Evolutionary conservation across 2,797 vertebrate genomes (phyloP).

Genomic region (Acipenser oxyrinchus): DNA sequence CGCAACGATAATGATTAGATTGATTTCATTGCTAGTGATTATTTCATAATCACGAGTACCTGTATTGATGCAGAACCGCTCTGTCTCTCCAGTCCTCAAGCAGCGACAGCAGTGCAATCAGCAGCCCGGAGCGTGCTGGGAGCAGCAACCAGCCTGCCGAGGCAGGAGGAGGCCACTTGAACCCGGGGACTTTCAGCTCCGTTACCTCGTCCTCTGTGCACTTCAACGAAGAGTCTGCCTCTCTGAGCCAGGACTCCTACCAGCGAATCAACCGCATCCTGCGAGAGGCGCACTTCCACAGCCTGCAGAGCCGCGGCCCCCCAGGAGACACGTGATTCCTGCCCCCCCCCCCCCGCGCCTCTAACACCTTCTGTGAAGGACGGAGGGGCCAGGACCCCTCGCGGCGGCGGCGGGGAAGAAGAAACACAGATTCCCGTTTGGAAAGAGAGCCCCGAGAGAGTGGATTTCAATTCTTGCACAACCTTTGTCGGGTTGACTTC

Average conservation of each 20-base stretch:
- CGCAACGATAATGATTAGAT: no score
- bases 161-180: slow-evolving; percentile 47
- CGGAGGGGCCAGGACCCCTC: slow-evolving; percentile 24
- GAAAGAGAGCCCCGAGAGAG: slow-evolving; percentile 4
- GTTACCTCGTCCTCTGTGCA: slow-evolving; percentile 47
- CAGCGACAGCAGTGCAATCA: slow-evolving; percentile 78
- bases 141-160: slow-evolving; percentile 52
- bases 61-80: not conserved
- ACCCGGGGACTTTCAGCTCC: slow-evolving; percentile 64
- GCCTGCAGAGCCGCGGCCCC: slow-evolving; percentile 80
- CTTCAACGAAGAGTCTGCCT: slow-evolving; percentile 62
- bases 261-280: slow-evolving; percentile 92
- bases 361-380: slow-evolving; percentile 40
- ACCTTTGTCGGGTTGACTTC: slow-evolving; percentile 13
- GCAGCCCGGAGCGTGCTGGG: slow-evolving; percentile 73
- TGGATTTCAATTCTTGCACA: slow-evolving; percentile 32
- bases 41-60: no score
- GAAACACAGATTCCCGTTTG: slow-evolving; percentile 26
- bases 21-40: no score
- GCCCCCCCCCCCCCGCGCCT: slow-evolving; percentile 10
- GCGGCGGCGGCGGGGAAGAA: slow-evolving; percentile 22
- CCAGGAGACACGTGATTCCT: slow-evolving; percentile 65
- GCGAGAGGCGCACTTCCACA: slow-evolving; percentile 92
- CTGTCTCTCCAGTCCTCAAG: slow-evolving; percentile 54
- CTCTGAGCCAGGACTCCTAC: slow-evolving; percentile 71